These are phyloP conservation scores for Pseudomyrmex dendroicus DNA, from an alignment of 1,140 invertebrate genomes.

Conservation along the genomic window DNA sequence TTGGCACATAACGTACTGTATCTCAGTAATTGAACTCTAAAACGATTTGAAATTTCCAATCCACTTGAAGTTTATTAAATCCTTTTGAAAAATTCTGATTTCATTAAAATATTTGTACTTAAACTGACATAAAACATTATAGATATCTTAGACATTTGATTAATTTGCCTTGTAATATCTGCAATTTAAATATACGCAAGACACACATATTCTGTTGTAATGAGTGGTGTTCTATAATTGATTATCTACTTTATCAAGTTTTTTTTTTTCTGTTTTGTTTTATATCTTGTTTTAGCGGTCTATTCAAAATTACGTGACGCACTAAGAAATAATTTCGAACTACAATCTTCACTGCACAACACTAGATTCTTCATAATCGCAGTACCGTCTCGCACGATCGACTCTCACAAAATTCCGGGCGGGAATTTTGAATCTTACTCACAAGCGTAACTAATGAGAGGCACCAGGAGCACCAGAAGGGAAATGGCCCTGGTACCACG, in stretches of 20 bases:
- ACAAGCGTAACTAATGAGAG: conserved; percentile 76
- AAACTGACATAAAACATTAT: neutral
- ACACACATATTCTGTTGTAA: neutral
- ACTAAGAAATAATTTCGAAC: conserved; percentile 24
- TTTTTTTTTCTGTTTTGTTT: no score
- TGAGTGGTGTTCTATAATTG: neutral
- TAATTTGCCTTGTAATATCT: neutral
- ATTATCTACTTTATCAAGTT: neutral
- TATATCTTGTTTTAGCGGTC: neutral
- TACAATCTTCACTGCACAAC: conserved; percentile 41
- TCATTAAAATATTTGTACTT: conserved; percentile 11
- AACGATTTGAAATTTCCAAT: no score
- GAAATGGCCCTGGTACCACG: conserved; percentile 70
- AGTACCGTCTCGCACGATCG: conserved; percentile 7
- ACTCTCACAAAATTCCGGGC: conserved; percentile 37
- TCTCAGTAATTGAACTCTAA: no score
- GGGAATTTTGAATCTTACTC: conserved; percentile 77
- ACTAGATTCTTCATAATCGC: conserved; percentile 20
- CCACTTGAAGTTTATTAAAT: no score
- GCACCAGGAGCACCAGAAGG: conserved; percentile 71
- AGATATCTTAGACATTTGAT: neutral
- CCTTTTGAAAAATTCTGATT: neutral
- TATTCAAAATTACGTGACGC: neutral
- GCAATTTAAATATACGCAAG: neutral
- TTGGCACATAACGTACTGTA: no score